Percentiles rank a stretch among this genome's conserved stretches.
Evolutionary conservation across 2,113 vertebrate genomes (phyloP).

Genomic region (Malurus cyaneus): DNA sequence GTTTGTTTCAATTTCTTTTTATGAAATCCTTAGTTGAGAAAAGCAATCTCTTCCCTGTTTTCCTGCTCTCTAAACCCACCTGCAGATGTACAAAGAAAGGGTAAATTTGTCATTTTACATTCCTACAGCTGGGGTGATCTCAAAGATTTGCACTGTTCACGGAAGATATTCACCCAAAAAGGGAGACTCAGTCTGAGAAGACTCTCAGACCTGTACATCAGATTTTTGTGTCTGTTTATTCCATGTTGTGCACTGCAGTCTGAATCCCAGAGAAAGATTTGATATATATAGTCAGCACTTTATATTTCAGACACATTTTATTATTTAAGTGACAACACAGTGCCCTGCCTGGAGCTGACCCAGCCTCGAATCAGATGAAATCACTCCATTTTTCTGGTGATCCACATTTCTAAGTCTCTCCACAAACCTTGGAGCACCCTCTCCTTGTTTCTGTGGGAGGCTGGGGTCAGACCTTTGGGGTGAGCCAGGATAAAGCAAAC

Average conservation of each 20-base stretch:
- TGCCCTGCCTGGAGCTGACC: not conserved
- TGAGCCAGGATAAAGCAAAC: not conserved
- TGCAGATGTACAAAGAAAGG: not conserved
- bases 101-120: not conserved
- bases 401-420: not conserved
- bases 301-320: not conserved
- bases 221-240: not conserved
- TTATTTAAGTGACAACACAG: not conserved
- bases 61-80: not conserved
- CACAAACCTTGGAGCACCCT: not conserved
- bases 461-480: not conserved
- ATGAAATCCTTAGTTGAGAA: not conserved
- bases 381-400: rapidly evolving
- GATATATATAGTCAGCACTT: rapidly evolving
- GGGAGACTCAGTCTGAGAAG: not conserved
- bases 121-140: not conserved
- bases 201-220: not conserved
- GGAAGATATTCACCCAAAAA: not conserved
- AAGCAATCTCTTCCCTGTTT: not conserved
- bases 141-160: not conserved
- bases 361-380: not conserved
- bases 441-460: not conserved
- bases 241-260: not conserved
- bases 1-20: not conserved
- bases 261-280: not conserved